Evolutionary conservation across 1,140 invertebrate genomes (phyloP), one percentile per base, ranked within the genome.

Genomic region (Batillaria attramentaria): DNA sequence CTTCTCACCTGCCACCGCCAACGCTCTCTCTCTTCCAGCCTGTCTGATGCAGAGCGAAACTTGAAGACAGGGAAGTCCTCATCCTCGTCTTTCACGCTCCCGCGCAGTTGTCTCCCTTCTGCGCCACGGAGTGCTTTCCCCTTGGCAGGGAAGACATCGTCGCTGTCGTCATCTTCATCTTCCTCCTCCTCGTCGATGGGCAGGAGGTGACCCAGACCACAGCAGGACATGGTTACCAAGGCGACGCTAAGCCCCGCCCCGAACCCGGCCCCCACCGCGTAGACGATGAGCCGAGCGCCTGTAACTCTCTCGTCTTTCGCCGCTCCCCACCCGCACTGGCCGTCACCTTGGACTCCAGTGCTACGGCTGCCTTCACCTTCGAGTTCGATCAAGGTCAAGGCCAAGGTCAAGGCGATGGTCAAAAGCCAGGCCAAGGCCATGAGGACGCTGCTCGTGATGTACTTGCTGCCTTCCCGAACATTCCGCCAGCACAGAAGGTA

Each of bases 381-480:
- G 37, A 16, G 13, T 16, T 50, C 50, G 41, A 57, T 57, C 54
- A 75, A 31, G 54, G 73, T 62, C 73, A 75, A 35, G 54, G 54
- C 39, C 35, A 75, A 37, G 54, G 73, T 75, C 54, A 75, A 18
- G 54, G 33, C n/a, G 54, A 75, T 16, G 37, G 73, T 57, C 73
- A 75, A 57, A 31, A 75, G 73, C 73, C 73, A 75, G 73, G 73
- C 54, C 24, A 62, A 16, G 73, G 54, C 54, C 54, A 75, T 37
- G 54, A 75, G 57, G 16, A 33, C 20, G 73, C 54, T 41, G 73
- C 73, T 39, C 54, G 31, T n/a, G 39, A 75, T n/a, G 73, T 75
- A 75, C 37, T 75, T 75, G 54, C 73, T 54, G n/a, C 73, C 73
- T n/a, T 75, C 73, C 54, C 41, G 35, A 16, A 75, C 73, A 57